These are phyloP conservation scores for Drosophila insularis DNA, from an alignment of 1,140 invertebrate species.

Conservation along the genomic window DNA sequence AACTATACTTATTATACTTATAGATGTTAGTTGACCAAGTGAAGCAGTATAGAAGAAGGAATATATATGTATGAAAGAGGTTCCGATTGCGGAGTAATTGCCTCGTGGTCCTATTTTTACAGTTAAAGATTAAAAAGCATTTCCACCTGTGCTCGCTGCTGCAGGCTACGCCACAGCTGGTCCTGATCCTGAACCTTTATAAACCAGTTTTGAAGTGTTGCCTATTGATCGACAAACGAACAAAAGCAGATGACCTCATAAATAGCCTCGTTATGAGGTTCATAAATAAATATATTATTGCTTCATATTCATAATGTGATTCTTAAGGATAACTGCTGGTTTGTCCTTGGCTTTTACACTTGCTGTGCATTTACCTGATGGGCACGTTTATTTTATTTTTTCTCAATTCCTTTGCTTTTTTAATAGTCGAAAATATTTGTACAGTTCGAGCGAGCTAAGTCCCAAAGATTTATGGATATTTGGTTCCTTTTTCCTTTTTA, in stretches of 20 bases:
- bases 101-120: background rate
- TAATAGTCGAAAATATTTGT: slow-evolving; percentile 47
- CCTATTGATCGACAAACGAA: slow-evolving; percentile 16
- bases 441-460: slow-evolving; percentile 22
- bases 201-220: slow-evolving; percentile 41
- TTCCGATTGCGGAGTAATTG: background rate
- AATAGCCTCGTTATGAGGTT: slow-evolving; percentile 68
- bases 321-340: slow-evolving; percentile 42
- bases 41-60: too few relatives aligned
- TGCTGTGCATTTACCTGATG: slow-evolving; percentile 8
- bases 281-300: slow-evolving; percentile 77
- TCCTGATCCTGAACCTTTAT: background rate
- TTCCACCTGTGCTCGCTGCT: slow-evolving; percentile 4
- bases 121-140: background rate
- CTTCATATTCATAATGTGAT: slow-evolving; percentile 69
- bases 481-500: slow-evolving; percentile 48
- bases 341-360: slow-evolving; percentile 50
- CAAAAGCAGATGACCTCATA: slow-evolving; percentile 72
- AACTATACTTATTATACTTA: too few relatives aligned
- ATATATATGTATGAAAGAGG: background rate
- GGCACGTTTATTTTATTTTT: background rate
- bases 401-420: slow-evolving; percentile 14
- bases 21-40: too few relatives aligned
- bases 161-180: slow-evolving; percentile 1
- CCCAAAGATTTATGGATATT: slow-evolving; percentile 53